Base-by-base conservation (phyloP, 2,113 vertebrate genomes). In the Rhea americana region DNA sequence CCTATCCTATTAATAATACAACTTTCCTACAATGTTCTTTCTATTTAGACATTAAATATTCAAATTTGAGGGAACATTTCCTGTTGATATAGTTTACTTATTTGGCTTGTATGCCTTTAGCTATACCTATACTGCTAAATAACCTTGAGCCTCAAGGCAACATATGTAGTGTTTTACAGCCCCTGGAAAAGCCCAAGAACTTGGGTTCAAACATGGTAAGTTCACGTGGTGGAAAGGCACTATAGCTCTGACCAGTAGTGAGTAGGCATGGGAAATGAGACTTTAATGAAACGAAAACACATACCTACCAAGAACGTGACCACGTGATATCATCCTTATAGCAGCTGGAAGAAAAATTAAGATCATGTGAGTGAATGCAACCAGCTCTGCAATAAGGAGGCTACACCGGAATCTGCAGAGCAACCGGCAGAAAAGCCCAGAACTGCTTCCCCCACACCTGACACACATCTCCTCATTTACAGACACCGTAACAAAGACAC, bases 391-490 rank as follows among this genome's bases (percentile, higher is more conserved):
- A 51, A 9, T 56, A 58, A 91, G 48, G 16, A 82, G 13, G 32
- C 7, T 24, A 53, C 74, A 81, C 8, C 48, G 6, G 9, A 92
- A 68, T 17, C 24, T 66, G n/a, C 4, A 74, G 47, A 87, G 67
- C 12, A 78, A 81, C 7, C 48, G 30, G 7, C 32, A 81, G 41
- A 93, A 93, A 85, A 78, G 3, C 9, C 37, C 18, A 56, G 58
- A 87, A 63, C 12, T 43, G 1, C 45, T 73, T 85, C 45, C 72
- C 11, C 83, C 39, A 65, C 14, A 20, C 74, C 37, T 86, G 45
- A 53, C 32, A 17, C 53, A 90, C 9, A 74, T 84, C 41, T 88
- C 25, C 47, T 91, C 81, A 71, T 85, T 94, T 94, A 80, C 82
- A 72, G 37, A 37, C 82, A 90, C 20, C 26, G 7, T 61, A 93